Evolutionary conservation across 2,888 invertebrate species (phyloP), one percentile per base, ranked within the genome.

Genomic region (Agriopis marginaria): DNA sequence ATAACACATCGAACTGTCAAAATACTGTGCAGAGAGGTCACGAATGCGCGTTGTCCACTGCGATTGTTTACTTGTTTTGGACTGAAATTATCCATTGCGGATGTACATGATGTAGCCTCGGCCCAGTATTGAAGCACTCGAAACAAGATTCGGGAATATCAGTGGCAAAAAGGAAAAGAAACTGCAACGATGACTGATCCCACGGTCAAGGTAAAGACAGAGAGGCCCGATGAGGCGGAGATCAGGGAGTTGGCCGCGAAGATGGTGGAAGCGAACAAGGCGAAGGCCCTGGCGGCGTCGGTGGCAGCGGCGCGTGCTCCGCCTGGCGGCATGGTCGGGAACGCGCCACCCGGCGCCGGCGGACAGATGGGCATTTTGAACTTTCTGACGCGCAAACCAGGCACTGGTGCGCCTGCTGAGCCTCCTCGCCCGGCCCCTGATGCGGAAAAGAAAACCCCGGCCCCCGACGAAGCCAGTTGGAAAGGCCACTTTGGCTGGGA

Each of bases 401-500:
- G 91, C 70, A 79, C 90, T 70, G 81, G 80, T 56, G 80, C 82
- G 51, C 72, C 82, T 0, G 77, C 82, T 7, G 72, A 72, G n/a
- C 87, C 88, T 11, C 85, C 87, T 67, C 87, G 90, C 4, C 88
- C 89, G 0, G 75, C 86, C 0, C 77, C 83, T 5, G 89, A 90
- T 56, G 76, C 83, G n/a, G 91, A 94, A 14, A 94, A 93, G 80
- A 93, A 92, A 76, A 89, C 89, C 1, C 91, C 90, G 61, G 89
- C 90, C n/a, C 92, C 91, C 3, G 97, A 97, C 83, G 97, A 97
- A 80, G 96, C 97, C 75, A 97, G 97, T 70, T 96, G 96, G 85
- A 96, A 96, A 80, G 97, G 97, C 51, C 96, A 97, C 82, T 99
- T 99, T 88, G 98, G 98, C 63, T 99, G 99, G 99, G 97, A 97